Evolutionary conservation across 2,113 vertebrate genomes (phyloP).

Genomic region (Rhabdomys dilectus): DNA sequence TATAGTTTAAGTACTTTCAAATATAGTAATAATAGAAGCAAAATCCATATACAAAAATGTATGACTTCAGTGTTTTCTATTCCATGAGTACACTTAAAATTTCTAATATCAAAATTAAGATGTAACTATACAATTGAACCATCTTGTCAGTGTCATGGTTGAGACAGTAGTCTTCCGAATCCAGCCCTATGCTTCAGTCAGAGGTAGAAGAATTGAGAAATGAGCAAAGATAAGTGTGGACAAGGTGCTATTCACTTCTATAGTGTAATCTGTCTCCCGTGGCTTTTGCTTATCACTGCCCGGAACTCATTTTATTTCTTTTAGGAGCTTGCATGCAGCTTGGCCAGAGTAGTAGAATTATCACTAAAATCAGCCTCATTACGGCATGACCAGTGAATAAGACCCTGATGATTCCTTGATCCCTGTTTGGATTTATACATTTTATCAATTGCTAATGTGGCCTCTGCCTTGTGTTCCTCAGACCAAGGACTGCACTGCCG

Average conservation of each 20-base stretch:
- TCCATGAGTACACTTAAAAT: neutral
- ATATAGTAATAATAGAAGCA: conserved; percentile 31
- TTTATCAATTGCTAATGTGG: conserved; percentile 75
- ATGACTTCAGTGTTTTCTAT: neutral
- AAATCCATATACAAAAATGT: neutral
- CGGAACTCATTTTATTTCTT: conserved; percentile 68
- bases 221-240: conserved; percentile 64
- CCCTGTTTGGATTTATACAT: conserved; percentile 77
- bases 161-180: conserved; percentile 32
- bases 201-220: conserved; percentile 60
- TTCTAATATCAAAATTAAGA: conserved; percentile 43
- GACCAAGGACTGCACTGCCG: neutral
- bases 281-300: conserved; percentile 78
- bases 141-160: neutral
- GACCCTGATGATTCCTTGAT: conserved; percentile 76
- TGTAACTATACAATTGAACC: neutral
- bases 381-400: conserved; percentile 79
- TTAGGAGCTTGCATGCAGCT: conserved; percentile 63
- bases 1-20: neutral
- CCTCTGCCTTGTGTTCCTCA: conserved; percentile 44
- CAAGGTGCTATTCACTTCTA: conserved; percentile 69
- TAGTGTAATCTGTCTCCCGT: conserved; percentile 80
- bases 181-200: conserved; percentile 70
- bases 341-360: conserved; percentile 69
- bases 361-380: conserved; percentile 76